These are phyloP conservation scores for Aurelia aurita complex sp. Pacific DNA, from an alignment of 30 jellyfish, hydroid and myxozoan species.

Conservation along the genomic window DNA sequence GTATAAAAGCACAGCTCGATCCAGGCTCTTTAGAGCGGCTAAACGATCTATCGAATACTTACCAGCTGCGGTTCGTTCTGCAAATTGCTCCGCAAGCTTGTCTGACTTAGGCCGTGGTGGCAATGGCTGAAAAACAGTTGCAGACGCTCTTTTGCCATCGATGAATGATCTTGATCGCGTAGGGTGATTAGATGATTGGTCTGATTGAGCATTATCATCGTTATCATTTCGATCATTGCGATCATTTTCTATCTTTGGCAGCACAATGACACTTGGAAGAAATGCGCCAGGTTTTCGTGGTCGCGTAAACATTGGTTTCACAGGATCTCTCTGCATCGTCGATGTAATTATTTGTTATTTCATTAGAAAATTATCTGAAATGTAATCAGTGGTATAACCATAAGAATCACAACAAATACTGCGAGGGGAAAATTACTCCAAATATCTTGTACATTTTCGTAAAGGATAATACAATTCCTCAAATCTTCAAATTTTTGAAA, in stretches of 20 bases:
- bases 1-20: too few relatives aligned
- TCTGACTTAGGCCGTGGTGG: background rate
- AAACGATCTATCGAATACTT: background rate
- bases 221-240: constrained; percentile 5
- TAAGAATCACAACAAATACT: too few relatives aligned
- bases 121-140: background rate
- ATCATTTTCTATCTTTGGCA: constrained; percentile 27
- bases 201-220: background rate
- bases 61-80: constrained; percentile 20
- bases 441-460: too few relatives aligned
- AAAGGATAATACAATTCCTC: too few relatives aligned
- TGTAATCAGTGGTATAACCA: too few relatives aligned
- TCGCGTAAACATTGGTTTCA: constrained; percentile 20
- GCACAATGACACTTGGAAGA: constrained; percentile 48
- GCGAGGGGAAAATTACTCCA: too few relatives aligned
- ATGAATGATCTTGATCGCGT: background rate
- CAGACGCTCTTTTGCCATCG: background rate
- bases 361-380: too few relatives aligned
- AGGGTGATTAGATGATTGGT: background rate
- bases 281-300: constrained; percentile 9
- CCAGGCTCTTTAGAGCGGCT: too few relatives aligned
- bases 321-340: constrained; percentile 32
- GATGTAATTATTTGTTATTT: too few relatives aligned
- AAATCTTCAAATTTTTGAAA: too few relatives aligned
- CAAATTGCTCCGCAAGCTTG: background rate